These are phyloP conservation scores for Alouatta palliata DNA, from an alignment of 2,113 vertebrate species.

Conservation along the genomic window DNA sequence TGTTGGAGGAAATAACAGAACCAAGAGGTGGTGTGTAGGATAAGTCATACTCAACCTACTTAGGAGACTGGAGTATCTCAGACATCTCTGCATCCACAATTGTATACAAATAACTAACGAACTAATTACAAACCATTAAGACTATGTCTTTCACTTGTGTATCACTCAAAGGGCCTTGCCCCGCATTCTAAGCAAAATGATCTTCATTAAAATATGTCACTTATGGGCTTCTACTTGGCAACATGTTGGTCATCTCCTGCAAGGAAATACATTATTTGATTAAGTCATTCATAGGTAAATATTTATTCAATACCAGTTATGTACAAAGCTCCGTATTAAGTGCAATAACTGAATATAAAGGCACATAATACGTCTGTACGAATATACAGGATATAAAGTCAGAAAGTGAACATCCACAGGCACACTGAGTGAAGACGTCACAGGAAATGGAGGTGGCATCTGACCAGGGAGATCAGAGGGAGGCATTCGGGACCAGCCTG, in stretches of 20 bases:
- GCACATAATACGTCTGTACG: not conserved
- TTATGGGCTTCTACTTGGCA: not conserved
- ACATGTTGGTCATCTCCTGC: not conserved
- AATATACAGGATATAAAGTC: not conserved
- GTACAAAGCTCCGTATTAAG: not conserved
- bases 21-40: not conserved
- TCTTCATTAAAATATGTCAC: slow-evolving; percentile 13
- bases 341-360: not conserved
- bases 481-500: not conserved
- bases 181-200: not conserved
- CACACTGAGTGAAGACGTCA: not conserved
- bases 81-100: not conserved
- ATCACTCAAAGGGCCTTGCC: not conserved
- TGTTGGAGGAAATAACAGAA: not conserved
- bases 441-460: not conserved
- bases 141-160: not conserved
- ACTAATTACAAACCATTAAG: not conserved
- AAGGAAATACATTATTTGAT: not conserved
- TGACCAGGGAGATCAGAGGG: not conserved
- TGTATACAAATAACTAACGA: not conserved
- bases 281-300: not conserved
- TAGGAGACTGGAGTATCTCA: not conserved
- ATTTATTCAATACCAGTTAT: not conserved
- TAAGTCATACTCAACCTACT: not conserved
- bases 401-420: not conserved